These are phyloP conservation scores for Eupithecia tripunctaria DNA, from an alignment of 2,888 invertebrate species.

Conservation along the genomic window DNA sequence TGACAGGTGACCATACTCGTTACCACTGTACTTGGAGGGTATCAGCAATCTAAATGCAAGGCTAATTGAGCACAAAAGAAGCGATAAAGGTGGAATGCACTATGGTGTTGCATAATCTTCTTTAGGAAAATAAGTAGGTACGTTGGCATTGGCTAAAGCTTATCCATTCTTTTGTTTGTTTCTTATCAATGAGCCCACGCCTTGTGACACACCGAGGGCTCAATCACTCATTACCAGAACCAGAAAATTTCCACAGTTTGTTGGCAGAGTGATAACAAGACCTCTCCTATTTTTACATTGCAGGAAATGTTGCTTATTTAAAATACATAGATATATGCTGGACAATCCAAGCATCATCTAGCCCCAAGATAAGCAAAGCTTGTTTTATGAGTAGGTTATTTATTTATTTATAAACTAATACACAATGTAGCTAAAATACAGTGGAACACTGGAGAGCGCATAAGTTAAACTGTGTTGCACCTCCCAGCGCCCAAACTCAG, in stretches of 20 bases:
- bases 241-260: slow-evolving; percentile 7
- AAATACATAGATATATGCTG: background rate
- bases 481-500: too few relatives aligned
- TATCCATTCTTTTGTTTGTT: slow-evolving; percentile 42
- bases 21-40: slow-evolving; percentile 82
- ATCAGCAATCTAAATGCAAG: slow-evolving; percentile 81
- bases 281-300: background rate
- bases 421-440: too few relatives aligned
- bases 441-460: too few relatives aligned
- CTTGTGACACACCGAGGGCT: slow-evolving; percentile 31
- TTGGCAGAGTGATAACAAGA: slow-evolving; percentile 18
- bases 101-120: slow-evolving; percentile 68
- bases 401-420: too few relatives aligned
- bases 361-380: background rate
- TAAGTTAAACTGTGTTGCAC: too few relatives aligned
- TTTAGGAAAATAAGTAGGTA: slow-evolving; percentile 16
- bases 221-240: slow-evolving; percentile 26
- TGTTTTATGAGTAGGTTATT: too few relatives aligned
- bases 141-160: slow-evolving; percentile 32
- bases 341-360: background rate
- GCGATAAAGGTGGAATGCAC: slow-evolving; percentile 78
- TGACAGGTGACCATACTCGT: slow-evolving; percentile 84
- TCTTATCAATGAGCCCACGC: slow-evolving; percentile 41
- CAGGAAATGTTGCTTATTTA: background rate
- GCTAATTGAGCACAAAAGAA: slow-evolving; percentile 84